phyloP scores from a whole-genome alignment of 2,888 invertebrate species.

The Philopedon plagiatum region DNA sequence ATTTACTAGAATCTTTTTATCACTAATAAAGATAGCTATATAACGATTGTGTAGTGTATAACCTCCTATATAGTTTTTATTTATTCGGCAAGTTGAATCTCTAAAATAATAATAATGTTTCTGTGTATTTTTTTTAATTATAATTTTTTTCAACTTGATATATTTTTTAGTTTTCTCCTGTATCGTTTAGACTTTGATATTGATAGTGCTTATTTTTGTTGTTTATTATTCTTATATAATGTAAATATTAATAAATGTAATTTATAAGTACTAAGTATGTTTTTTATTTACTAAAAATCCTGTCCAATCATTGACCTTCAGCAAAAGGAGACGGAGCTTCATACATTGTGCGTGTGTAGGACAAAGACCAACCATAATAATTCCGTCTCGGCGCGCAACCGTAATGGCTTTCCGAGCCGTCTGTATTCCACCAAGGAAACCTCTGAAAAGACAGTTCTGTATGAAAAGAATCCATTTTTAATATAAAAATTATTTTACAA shows the following conservation, averaged over 20 bases:
- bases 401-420: too few relatives aligned
- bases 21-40: not conserved
- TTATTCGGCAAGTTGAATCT: conserved; percentile 13
- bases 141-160: conserved; percentile 4
- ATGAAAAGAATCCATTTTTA: too few relatives aligned
- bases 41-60: not conserved
- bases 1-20: not conserved
- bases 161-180: not conserved
- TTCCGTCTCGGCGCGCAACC: too few relatives aligned
- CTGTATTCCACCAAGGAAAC: too few relatives aligned
- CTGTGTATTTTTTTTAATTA: not conserved
- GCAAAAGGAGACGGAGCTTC: too few relatives aligned
- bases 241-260: conserved; percentile 21
- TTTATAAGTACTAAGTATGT: not conserved
- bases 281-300: too few relatives aligned
- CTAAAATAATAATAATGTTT: not conserved
- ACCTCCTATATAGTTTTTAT: not conserved
- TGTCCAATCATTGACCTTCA: too few relatives aligned
- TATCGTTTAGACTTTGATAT: not conserved
- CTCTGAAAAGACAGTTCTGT: too few relatives aligned
- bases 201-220: conserved; percentile 2
- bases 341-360: too few relatives aligned
- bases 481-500: too few relatives aligned
- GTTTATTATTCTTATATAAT: not conserved
- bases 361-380: not conserved